These are phyloP conservation scores for Eulemur rufifrons DNA, from an alignment of 2,113 vertebrate genomes.

Conservation along the genomic window DNA sequence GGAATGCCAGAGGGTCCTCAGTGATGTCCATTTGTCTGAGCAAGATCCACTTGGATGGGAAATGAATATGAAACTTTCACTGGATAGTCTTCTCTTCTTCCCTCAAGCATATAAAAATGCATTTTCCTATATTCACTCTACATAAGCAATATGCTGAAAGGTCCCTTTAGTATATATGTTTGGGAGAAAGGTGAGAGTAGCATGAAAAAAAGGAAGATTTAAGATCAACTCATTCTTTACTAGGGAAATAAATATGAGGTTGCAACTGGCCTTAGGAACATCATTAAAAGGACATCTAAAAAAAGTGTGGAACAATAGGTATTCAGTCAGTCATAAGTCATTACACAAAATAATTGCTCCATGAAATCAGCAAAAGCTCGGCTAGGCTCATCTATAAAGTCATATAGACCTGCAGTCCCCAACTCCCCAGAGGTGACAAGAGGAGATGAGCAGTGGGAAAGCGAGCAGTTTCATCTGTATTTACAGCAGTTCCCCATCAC, in stretches of 20 bases:
- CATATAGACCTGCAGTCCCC: not conserved
- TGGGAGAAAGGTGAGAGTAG: not conserved
- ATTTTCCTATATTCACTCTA: not conserved
- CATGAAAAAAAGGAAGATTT: not conserved
- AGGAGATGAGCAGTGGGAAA: too few species aligned
- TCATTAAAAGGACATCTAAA: not conserved
- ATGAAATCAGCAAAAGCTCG: not conserved
- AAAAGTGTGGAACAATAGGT: not conserved
- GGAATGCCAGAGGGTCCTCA: not conserved
- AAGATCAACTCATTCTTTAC: not conserved
- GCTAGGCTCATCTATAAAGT: not conserved
- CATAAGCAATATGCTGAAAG: slow-evolving; percentile 1
- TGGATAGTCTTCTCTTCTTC: not conserved
- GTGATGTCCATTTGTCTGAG: slow-evolving; percentile 1
- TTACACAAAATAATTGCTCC: not conserved
- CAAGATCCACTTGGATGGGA: slow-evolving; percentile 7
- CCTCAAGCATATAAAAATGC: not conserved
- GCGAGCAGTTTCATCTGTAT: too few species aligned
- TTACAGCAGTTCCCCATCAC: too few species aligned
- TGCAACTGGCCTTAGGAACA: not conserved
- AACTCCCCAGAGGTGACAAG: too few species aligned
- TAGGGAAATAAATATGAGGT: not conserved
- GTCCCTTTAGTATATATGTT: not conserved
- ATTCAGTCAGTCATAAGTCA: not conserved
- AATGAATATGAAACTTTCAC: slow-evolving; percentile 57